Base-by-base conservation (phyloP, 2,797 vertebrate species). In the Thunnus albacares region DNA sequence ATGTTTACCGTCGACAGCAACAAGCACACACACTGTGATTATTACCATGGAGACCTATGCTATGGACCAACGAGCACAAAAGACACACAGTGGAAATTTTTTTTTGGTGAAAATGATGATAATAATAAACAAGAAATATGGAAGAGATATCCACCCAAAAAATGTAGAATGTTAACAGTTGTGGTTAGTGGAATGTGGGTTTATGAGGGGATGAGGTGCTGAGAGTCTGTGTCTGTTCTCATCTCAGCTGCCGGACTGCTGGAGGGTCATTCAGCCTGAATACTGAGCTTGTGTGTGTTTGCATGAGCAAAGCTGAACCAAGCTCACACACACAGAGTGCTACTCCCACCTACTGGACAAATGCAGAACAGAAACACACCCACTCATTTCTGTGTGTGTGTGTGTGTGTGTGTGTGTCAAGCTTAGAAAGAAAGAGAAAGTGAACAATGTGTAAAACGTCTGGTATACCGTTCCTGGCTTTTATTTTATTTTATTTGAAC, bases 311-410 rank as follows among this genome's bases (percentile, higher is more conserved):
- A 52, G 56, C 18, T 0, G 0, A 9, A 60, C 60, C 6, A 7
- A 22, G 41, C 33, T 64, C 6, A 73, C 30, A 62, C 72, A 62
- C 72, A 77, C 84, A 94, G 93, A 86, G 73, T 70, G 78, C 90
- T 92, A 94, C 93, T 94, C 72, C 91, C 95, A 95, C 90, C 94
- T 93, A 87, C 90, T 92, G 94, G 91, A 67, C 52, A 43, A 15
- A 61, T 0, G 2, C 5, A n/a, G 78, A 85, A 89, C 62, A 73
- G 43, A 68, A 30, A 20, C 8, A 65, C 60, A 38, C 38, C 5
- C 66, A 70, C 69, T 41, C 43, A 20, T 18, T 33, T 17, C 22
- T 26, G 43, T 52, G 28, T 60, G 10, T 26, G n/a, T 45, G 28
- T 30, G 28, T 5, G 28, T 30, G 3, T 30, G 5, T 30, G 1